These are phyloP conservation scores for Gymnothorax reevesii DNA, from an alignment of 2,797 vertebrate species.

Conservation along the genomic window DNA sequence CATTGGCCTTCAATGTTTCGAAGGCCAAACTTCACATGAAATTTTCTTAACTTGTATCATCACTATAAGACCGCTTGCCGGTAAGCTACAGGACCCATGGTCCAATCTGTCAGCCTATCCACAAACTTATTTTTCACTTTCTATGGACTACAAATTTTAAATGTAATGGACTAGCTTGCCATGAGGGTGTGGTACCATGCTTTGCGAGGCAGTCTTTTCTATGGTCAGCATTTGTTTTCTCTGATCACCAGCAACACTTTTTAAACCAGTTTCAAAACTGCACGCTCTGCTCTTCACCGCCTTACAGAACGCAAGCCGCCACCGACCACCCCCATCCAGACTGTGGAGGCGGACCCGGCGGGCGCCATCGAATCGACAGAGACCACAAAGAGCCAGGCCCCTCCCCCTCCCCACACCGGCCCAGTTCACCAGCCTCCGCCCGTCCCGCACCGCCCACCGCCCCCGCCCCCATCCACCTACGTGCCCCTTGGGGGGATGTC, in stretches of 20 bases:
- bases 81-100: too few species aligned
- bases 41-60: too few species aligned
- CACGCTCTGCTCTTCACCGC: background rate
- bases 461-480: constrained; percentile 84
- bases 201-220: too few species aligned
- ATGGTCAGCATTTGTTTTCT: background rate
- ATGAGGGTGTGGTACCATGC: too few species aligned
- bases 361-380: constrained; percentile 71
- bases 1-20: too few species aligned
- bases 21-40: too few species aligned
- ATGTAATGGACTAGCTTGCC: too few species aligned
- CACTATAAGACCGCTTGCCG: too few species aligned
- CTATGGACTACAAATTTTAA: too few species aligned
- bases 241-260: too few species aligned
- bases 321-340: constrained; percentile 68
- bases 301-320: constrained; percentile 83
- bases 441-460: constrained; percentile 85
- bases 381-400: constrained; percentile 78
- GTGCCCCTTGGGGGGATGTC: constrained; percentile 90
- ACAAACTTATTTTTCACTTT: too few species aligned
- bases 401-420: constrained; percentile 86
- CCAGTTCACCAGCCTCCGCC: constrained; percentile 83
- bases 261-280: background rate
- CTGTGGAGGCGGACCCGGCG: constrained; percentile 78
- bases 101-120: too few species aligned